A percentile compares a stretch with the other conserved stretches of the same genome.
phyloP scores from a whole-genome alignment of 92 coral and sea anemone genomes.

The Pocillopora meandrina region DNA sequence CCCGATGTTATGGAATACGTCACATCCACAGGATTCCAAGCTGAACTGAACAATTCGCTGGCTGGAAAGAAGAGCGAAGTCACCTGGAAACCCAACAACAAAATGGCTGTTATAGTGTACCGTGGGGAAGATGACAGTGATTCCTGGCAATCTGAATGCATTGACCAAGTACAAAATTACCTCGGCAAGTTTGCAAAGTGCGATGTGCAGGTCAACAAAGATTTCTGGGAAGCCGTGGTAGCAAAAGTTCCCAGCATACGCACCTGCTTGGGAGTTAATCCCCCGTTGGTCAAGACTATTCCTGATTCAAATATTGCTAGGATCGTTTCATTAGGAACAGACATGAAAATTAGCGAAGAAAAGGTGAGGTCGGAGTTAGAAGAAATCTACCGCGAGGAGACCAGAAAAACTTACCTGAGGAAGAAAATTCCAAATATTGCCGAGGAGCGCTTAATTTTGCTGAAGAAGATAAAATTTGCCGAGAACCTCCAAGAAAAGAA shows the following conservation, averaged over 20 bases:
- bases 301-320: conserved; percentile 7
- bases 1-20: conserved; percentile 66
- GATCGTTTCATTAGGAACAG: conserved; percentile 39
- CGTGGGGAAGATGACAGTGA: conserved; percentile 16
- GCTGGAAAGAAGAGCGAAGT: conserved; percentile 25
- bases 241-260: conserved; percentile 46
- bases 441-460: too few relatives aligned
- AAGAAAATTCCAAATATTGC: too few relatives aligned
- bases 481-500: too few relatives aligned
- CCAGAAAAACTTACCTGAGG: too few relatives aligned
- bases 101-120: conserved; percentile 23
- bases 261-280: conserved; percentile 34
- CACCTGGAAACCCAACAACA: conserved; percentile 27
- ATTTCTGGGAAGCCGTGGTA: conserved; percentile 50
- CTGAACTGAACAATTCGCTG: conserved; percentile 40
- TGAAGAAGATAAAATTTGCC: too few relatives aligned
- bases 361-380: conserved; percentile 36
- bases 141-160: conserved; percentile 39
- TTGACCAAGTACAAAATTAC: conserved; percentile 16
- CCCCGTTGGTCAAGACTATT: conserved; percentile 26
- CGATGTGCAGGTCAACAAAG: conserved; percentile 35
- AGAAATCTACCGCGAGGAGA: not conserved
- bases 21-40: conserved; percentile 12
- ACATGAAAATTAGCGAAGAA: conserved; percentile 20
- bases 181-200: conserved; percentile 20